These are phyloP conservation scores for Mugil cephalus DNA, from an alignment of 2,113 vertebrate genomes.

Conservation along the genomic window DNA sequence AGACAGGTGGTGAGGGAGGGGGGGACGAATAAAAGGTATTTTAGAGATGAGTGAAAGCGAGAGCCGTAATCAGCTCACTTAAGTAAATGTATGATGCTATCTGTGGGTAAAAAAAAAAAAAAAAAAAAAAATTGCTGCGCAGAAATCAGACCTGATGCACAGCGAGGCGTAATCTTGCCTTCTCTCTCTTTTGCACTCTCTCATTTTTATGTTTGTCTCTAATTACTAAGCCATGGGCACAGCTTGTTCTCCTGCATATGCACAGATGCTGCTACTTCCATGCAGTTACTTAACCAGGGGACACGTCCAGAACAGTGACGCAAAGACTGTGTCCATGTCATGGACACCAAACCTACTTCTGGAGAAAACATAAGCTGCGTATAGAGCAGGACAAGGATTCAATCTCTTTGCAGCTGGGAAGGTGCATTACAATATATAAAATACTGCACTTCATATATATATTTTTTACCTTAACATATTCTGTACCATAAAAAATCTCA, in stretches of 20 bases:
- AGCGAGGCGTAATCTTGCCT: conserved; percentile 52
- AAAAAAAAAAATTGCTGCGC: conserved; percentile 58
- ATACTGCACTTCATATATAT: not conserved
- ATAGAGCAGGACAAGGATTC: conserved; percentile 7
- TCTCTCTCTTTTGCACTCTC: conserved; percentile 25
- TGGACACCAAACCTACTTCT: conserved; percentile 61
- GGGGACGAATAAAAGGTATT: conserved; percentile 65
- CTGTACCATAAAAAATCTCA: conserved; percentile 32
- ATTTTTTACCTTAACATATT: not conserved
- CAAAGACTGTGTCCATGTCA: conserved; percentile 59
- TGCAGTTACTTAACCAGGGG: conserved; percentile 77
- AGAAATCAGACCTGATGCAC: conserved; percentile 71
- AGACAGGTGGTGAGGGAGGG: conserved; percentile 32
- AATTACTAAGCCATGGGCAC: conserved; percentile 78
- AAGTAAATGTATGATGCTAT: conserved; percentile 72
- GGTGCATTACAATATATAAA: conserved; percentile 10
- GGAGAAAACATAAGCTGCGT: conserved; percentile 17
- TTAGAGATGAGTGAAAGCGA: conserved; percentile 59
- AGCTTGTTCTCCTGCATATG: conserved; percentile 78
- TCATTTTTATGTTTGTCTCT: conserved; percentile 65
- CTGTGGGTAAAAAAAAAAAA: conserved; percentile 46
- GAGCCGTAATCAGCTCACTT: conserved; percentile 69
- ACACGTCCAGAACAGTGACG: conserved; percentile 69
- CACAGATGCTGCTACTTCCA: conserved; percentile 61
- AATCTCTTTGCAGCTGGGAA: conserved; percentile 2